These are phyloP conservation scores for Pocillopora damicornis DNA, from an alignment of 64 coral and sea anemone genomes.

Conservation along the genomic window DNA sequence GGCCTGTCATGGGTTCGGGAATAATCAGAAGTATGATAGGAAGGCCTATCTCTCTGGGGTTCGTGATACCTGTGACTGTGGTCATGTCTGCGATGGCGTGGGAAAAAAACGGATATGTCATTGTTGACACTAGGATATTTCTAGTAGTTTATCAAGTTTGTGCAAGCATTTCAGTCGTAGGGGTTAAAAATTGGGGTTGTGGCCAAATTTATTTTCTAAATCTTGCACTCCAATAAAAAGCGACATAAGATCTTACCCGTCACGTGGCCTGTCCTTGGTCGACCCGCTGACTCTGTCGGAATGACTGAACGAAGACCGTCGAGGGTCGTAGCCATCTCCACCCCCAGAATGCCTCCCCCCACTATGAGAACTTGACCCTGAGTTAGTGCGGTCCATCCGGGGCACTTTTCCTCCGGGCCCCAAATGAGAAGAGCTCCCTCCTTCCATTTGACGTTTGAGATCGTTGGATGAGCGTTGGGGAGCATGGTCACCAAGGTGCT, in stretches of 20 bases:
- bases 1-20: slow-evolving; percentile 68
- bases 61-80: slow-evolving; percentile 53
- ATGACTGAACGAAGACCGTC: slow-evolving; percentile 22
- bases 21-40: slow-evolving; percentile 34
- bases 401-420: slow-evolving; percentile 48
- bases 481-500: slow-evolving; percentile 23
- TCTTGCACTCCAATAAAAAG: not conserved
- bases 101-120: not conserved
- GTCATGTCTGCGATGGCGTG: slow-evolving; percentile 31
- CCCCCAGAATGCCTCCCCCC: slow-evolving; percentile 37
- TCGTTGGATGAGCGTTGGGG: slow-evolving; percentile 35
- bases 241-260: slow-evolving; percentile 43
- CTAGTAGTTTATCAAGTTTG: not conserved
- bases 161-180: not conserved
- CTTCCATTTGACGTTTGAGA: slow-evolving; percentile 35
- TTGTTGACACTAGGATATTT: not conserved
- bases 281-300: slow-evolving; percentile 44
- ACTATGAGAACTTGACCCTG: slow-evolving; percentile 33
- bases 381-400: slow-evolving; percentile 41
- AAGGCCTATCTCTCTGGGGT: slow-evolving; percentile 12
- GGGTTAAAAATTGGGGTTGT: too few relatives aligned
- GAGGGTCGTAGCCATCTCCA: slow-evolving; percentile 30
- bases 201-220: too few relatives aligned
- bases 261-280: slow-evolving; percentile 68
- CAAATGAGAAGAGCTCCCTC: slow-evolving; percentile 23